phyloP scores from a whole-genome alignment of 2,113 vertebrate species.

The Psilopsiagon aymara region DNA sequence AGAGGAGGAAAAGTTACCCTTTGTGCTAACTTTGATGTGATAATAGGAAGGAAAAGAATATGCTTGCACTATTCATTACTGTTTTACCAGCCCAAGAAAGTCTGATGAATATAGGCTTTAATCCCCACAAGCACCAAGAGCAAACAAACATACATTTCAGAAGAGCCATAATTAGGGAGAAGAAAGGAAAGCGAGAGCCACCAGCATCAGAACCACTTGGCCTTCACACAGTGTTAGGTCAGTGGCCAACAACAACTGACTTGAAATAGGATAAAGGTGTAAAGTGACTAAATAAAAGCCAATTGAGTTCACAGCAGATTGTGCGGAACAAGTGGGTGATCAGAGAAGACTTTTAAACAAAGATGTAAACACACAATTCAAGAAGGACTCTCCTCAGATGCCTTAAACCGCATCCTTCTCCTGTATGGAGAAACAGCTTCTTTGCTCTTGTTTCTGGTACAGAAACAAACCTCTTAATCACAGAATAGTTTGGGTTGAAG shows the following conservation, averaged over 20 bases:
- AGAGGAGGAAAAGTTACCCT: background rate
- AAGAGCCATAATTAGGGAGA: conserved; percentile 23
- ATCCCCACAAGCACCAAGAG: background rate
- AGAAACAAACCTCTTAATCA: background rate
- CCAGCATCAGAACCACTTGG: background rate
- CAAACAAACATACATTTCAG: background rate
- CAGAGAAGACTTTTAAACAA: background rate
- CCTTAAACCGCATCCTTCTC: background rate
- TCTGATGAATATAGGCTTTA: background rate
- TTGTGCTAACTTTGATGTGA: conserved; percentile 37
- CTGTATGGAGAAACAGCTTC: background rate
- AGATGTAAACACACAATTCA: background rate
- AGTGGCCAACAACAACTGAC: background rate
- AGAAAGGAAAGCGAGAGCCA: background rate
- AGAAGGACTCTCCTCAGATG: background rate
- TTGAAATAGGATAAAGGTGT: background rate
- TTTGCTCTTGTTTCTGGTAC: background rate
- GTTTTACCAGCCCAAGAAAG: background rate
- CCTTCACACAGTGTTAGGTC: background rate
- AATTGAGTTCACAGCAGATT: background rate
- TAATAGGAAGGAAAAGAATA: background rate
- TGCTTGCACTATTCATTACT: background rate
- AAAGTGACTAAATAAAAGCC: background rate
- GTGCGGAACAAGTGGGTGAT: background rate
- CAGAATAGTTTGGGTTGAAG: background rate